A percentile compares a stretch with the other conserved stretches of the same genome.
Conservation (phyloP, 2,888 invertebrate species). For the Matsumyia berberina region DNA sequence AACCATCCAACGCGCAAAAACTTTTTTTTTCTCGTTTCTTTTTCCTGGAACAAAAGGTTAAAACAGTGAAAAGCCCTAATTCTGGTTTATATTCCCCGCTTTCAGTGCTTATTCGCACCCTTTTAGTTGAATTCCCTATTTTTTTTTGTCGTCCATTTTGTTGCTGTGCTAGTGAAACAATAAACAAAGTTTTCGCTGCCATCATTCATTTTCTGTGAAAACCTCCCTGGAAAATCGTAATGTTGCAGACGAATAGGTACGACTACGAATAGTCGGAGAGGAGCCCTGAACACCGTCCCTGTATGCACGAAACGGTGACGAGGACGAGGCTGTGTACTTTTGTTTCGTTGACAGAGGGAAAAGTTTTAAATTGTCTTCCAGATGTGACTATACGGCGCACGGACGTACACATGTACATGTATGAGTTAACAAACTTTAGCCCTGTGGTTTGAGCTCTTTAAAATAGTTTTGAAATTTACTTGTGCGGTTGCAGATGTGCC, state of each 20-base stretch:
- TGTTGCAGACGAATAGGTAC: slow-evolving; percentile 47
- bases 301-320: slow-evolving; percentile 6
- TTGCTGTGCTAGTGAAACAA: slow-evolving; percentile 44
- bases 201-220: slow-evolving; percentile 61
- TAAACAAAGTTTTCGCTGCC: slow-evolving; percentile 69
- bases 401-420: background rate
- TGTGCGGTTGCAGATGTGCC: slow-evolving; percentile 51
- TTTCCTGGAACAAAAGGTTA: slow-evolving; percentile 39
- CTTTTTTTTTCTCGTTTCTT: too few species aligned
- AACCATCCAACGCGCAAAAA: slow-evolving; percentile 7
- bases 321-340: slow-evolving; percentile 47
- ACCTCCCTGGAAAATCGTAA: slow-evolving; percentile 45
- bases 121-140: slow-evolving; percentile 33
- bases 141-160: slow-evolving; percentile 27
- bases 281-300: background rate
- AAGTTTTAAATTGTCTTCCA: slow-evolving; percentile 73
- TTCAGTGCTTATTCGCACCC: slow-evolving; percentile 33
- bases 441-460: slow-evolving; percentile 67
- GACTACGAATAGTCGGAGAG: slow-evolving; percentile 2
- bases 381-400: slow-evolving; percentile 53
- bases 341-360: slow-evolving; percentile 66
- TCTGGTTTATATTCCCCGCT: slow-evolving; percentile 25
- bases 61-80: slow-evolving; percentile 36
- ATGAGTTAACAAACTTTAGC: slow-evolving; percentile 49
- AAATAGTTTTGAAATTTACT: slow-evolving; percentile 72